These are phyloP conservation scores for Parasteatoda tepidariorum DNA, from an alignment of 1,140 invertebrate species.

Conservation along the genomic window DNA sequence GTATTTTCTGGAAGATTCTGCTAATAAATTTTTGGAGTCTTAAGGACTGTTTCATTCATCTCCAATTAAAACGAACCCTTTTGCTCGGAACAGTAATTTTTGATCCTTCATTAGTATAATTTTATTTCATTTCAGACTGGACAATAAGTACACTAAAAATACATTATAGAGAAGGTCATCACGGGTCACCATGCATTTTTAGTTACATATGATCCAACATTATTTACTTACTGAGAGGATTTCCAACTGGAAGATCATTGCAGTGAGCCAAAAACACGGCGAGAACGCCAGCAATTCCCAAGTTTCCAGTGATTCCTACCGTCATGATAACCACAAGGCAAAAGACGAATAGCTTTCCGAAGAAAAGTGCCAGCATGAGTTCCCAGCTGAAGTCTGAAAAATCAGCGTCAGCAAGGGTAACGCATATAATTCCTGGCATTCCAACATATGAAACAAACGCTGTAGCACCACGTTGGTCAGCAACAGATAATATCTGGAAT, in stretches of 20 bases:
- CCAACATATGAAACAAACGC: slow-evolving; percentile 15
- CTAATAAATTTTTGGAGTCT: too few species aligned
- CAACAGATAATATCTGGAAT: slow-evolving; percentile 7
- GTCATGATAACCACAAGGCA: neutral
- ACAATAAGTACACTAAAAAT: too few species aligned
- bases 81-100: too few species aligned
- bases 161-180: too few species aligned
- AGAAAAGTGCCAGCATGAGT: neutral
- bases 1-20: too few species aligned
- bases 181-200: too few species aligned
- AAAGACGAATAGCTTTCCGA: slow-evolving; percentile 25
- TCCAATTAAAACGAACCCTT: too few species aligned
- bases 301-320: neutral
- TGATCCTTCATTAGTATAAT: too few species aligned
- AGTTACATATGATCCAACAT: too few species aligned
- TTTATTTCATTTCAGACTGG: too few species aligned
- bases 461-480: slow-evolving; percentile 3
- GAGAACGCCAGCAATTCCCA: slow-evolving; percentile 4
- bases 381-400: slow-evolving; percentile 28
- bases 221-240: slow-evolving; percentile 29
- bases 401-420: slow-evolving; percentile 12
- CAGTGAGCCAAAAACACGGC: slow-evolving; percentile 31
- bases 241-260: slow-evolving; percentile 46
- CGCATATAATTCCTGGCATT: slow-evolving; percentile 38
- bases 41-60: too few species aligned